Evolutionary conservation across 2,888 invertebrate genomes (phyloP).

Genomic region (Lagria hirta): DNA sequence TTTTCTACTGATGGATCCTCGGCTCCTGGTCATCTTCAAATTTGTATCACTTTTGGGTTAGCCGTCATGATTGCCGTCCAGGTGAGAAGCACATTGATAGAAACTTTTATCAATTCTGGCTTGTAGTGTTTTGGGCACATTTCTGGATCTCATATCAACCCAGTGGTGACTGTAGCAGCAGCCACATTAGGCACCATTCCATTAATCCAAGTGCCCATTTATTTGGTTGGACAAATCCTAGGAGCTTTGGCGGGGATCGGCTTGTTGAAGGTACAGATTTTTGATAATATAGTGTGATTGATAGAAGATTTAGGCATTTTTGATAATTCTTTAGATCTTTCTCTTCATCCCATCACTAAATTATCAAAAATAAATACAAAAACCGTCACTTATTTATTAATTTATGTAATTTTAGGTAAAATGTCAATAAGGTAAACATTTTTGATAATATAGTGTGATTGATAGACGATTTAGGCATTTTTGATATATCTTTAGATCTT

Average conservation of each 20-base stretch:
- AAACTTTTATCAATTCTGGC: conserved; percentile 6
- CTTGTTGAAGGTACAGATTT: conserved; percentile 54
- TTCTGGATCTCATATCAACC: conserved; percentile 78
- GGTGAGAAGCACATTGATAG: conserved; percentile 53
- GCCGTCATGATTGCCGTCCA: conserved; percentile 70
- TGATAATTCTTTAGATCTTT: no score
- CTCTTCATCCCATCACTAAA: no score
- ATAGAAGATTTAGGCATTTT: no score
- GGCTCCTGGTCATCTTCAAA: conserved; percentile 53
- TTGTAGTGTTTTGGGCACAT: conserved; percentile 72
- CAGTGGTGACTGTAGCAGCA: conserved; percentile 72
- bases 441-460: no score
- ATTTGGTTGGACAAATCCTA: conserved; percentile 65
- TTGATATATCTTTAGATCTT: no score
- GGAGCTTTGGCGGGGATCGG: conserved; percentile 73
- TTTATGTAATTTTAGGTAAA: no score
- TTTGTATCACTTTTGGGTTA: conserved; percentile 67
- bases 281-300: no score
- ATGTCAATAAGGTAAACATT: no score
- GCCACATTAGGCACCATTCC: conserved; percentile 63
- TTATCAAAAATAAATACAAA: no score
- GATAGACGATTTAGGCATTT: no score
- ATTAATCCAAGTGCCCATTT: conserved; percentile 59
- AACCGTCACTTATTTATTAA: no score
- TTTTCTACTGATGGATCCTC: conserved; percentile 43